Conservation (phyloP, 2,797 vertebrate species). For the Paedocypris micromegethes region DNA sequence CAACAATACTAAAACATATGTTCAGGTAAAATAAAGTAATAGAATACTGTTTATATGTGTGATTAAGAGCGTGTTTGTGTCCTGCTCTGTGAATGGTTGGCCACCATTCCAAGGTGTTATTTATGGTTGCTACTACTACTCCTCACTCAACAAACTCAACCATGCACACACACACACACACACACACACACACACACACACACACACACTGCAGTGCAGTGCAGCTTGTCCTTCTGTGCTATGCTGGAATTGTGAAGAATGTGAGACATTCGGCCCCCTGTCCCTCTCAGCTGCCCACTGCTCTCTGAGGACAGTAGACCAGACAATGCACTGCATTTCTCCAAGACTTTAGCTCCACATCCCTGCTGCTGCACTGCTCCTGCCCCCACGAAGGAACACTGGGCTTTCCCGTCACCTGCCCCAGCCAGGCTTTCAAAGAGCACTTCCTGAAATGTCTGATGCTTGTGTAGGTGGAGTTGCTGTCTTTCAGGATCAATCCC, state of each 20-base stretch:
- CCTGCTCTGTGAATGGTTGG: no score
- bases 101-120: no score
- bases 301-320: conserved; percentile 32
- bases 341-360: conserved; percentile 30
- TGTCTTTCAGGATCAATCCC: conserved; percentile 40
- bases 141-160: conserved; percentile 45
- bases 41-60: no score
- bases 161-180: conserved; percentile 31
- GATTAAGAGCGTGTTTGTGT: no score
- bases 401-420: conserved; percentile 41
- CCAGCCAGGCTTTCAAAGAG: conserved; percentile 23
- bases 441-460: conserved; percentile 41
- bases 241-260: conserved; percentile 44
- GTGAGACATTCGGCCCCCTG: conserved; percentile 38
- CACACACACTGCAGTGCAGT: conserved; percentile 47
- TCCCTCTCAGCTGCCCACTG: conserved; percentile 36
- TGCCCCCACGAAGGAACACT: conserved; percentile 1
- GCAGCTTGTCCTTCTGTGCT: conserved; percentile 36
- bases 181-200: background rate
- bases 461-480: conserved; percentile 40
- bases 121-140: no score
- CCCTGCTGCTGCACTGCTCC: conserved; percentile 27
- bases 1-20: no score
- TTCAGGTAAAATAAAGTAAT: no score
- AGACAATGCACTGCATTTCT: conserved; percentile 43